Evolutionary conservation across 2,113 vertebrate species (phyloP), one percentile per base, ranked within the genome.

Genomic region (Clarias gariepinus): DNA sequence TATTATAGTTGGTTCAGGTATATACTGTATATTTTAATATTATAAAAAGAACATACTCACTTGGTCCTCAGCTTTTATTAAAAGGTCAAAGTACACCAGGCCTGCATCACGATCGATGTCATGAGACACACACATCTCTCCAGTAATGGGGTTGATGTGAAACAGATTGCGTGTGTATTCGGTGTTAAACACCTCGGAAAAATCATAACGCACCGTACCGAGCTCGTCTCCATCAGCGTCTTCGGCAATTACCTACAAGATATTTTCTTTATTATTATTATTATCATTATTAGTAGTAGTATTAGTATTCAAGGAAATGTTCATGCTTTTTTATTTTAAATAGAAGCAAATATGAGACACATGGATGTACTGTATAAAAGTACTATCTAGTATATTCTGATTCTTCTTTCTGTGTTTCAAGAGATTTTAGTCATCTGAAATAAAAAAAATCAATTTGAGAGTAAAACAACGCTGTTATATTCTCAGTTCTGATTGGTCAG

Each of bases 21-120:
- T 47, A 8, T 47, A 47, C 28, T 33, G 18, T 16, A 71, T 68
- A 33, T 68, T 30, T 30, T 5, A 68, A 15, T 68, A 69, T 69
- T 33, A 69, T 71, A 10, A 19, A 36, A 11, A 71, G 18, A 41
- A 71, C 18, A 73, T 12, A 85, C 80, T 81, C 3, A 99, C 98
- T 90, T 96, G 96, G 92, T 99, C 98, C 64, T 92, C 95, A 85
- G 97, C 98, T 94, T 96, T 97, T 92, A 98, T 94, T 89, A 97
- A 91, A 41, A 99, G 91, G 91, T 99, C 96, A 0, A 97, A 96
- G 87, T 92, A 93, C 16, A 91, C 89, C 69, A 94, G 94, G 80
- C 96, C 96, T 0, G 36, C 83, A 85, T 99, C 98, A 88, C 96
- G 94, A 89, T 99, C 97, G 0, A 97, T 96, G 53, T 98, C 96